phyloP scores from a whole-genome alignment of 1,140 invertebrate genomes.

The Drosophila ohnishii region DNA sequence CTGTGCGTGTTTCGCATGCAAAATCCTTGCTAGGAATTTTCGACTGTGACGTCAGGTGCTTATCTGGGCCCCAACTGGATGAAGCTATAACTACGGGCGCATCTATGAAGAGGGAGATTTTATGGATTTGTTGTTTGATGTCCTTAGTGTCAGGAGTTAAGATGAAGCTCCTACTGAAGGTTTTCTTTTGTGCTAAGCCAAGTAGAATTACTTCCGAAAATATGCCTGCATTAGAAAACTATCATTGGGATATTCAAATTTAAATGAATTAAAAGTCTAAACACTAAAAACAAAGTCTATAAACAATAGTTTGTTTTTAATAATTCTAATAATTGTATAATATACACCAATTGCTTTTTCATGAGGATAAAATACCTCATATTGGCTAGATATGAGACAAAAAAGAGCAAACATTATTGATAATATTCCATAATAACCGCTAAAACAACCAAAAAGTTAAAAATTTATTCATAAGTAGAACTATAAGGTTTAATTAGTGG shows the following conservation, averaged over 20 bases:
- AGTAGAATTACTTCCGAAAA: not conserved
- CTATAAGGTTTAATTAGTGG: no score
- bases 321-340: no score
- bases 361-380: no score
- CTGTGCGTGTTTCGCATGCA: slow-evolving; percentile 63
- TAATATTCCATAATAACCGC: no score
- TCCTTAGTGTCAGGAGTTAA: not conserved
- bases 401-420: no score
- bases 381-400: no score
- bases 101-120: slow-evolving; percentile 8
- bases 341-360: no score
- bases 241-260: not conserved
- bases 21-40: slow-evolving; percentile 30
- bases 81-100: not conserved
- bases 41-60: slow-evolving; percentile 31
- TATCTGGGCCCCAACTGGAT: not conserved
- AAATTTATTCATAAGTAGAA: no score
- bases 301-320: no score
- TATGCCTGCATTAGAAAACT: not conserved
- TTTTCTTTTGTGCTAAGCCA: not conserved
- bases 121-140: slow-evolving; percentile 13
- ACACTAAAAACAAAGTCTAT: no score
- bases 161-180: not conserved
- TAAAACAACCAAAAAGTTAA: no score
- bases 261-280: not conserved